These are phyloP conservation scores for Smittia aterrima DNA, from an alignment of 2,888 invertebrate genomes.

Conservation along the genomic window DNA sequence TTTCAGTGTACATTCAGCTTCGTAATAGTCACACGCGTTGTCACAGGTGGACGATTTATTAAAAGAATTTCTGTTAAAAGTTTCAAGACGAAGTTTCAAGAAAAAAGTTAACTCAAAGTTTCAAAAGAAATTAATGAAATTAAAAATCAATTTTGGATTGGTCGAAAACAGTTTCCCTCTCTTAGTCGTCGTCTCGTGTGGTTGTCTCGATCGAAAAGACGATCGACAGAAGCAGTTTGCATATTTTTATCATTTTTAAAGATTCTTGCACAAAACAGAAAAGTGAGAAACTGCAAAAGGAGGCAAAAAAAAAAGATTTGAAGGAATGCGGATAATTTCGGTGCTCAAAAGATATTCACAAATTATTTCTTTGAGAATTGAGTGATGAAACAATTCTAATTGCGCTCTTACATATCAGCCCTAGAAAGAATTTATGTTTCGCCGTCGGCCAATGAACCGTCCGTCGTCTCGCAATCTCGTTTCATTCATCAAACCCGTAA, in stretches of 20 bases:
- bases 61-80: no score
- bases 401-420: no score
- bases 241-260: slow-evolving; percentile 11
- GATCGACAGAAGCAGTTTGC: background rate
- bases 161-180: no score
- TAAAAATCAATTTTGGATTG: no score
- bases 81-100: background rate
- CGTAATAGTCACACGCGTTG: slow-evolving; percentile 29
- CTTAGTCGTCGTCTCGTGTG: no score
- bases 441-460: slow-evolving; percentile 35
- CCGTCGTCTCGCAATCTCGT: background rate
- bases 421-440: no score
- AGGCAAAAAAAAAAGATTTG: background rate
- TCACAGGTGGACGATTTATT: background rate
- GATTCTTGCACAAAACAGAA: background rate
- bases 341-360: background rate
- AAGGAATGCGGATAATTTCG: slow-evolving; percentile 39
- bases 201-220: background rate
- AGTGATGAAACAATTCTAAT: no score
- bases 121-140: background rate
- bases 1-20: background rate
- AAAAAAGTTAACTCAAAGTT: background rate
- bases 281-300: background rate
- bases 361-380: no score
- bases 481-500: slow-evolving; percentile 20